Percentiles rank a stretch among this genome's conserved stretches.
These are phyloP conservation scores for Ciconia stormi DNA, from an alignment of 2,113 vertebrate genomes.

Conservation along the genomic window DNA sequence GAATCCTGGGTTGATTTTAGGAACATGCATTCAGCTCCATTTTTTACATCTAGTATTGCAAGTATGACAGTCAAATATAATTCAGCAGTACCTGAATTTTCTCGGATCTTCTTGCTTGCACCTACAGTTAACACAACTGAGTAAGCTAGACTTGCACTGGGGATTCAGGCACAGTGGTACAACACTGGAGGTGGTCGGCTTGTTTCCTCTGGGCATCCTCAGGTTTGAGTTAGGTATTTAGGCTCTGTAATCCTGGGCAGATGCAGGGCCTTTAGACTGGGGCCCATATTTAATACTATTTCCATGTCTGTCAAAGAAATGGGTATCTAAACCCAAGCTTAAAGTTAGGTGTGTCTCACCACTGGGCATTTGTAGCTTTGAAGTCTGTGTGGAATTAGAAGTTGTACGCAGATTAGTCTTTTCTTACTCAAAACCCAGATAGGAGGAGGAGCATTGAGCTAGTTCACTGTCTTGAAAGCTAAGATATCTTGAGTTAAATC, in stretches of 20 bases:
- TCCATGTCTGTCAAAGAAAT: not conserved
- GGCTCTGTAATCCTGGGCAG: not conserved
- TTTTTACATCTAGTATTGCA: not conserved
- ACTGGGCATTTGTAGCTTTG: not conserved
- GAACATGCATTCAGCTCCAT: not conserved
- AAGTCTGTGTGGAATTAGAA: not conserved
- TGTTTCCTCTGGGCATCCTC: not conserved
- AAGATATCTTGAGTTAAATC: not conserved
- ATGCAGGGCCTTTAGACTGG: not conserved
- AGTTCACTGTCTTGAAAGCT: not conserved
- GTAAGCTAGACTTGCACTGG: not conserved
- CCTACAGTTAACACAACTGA: not conserved
- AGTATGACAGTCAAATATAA: not conserved
- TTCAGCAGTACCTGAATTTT: not conserved
- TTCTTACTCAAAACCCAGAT: not conserved
- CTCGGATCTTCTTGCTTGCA: not conserved
- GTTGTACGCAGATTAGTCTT: not conserved
- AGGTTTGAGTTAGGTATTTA: not conserved
- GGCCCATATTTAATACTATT: not conserved
- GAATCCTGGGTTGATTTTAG: not conserved
- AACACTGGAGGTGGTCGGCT: rapidly evolving
- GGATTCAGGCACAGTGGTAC: not conserved
- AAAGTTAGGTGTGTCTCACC: not conserved
- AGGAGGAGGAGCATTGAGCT: not conserved
- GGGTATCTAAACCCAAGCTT: not conserved